These are phyloP conservation scores for Euplexia lucipara DNA, from an alignment of 2,888 invertebrate genomes.

Conservation along the genomic window DNA sequence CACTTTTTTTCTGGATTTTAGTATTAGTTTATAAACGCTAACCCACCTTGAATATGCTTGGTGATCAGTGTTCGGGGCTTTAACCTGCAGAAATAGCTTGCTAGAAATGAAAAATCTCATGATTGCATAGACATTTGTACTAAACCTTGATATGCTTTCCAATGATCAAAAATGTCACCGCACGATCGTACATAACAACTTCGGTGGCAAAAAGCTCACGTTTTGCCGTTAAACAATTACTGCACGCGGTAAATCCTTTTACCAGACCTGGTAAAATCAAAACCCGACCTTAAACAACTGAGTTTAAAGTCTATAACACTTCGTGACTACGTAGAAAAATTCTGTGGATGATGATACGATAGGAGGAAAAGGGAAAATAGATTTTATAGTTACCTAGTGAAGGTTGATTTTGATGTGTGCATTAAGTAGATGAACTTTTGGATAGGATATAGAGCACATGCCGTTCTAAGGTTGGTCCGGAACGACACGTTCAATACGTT, in stretches of 20 bases:
- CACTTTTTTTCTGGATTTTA: too few species aligned
- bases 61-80: too few species aligned
- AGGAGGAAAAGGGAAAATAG: background rate
- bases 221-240: conserved; percentile 64
- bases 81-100: too few species aligned
- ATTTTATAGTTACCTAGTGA: fast-evolving
- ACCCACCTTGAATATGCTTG: too few species aligned
- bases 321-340: background rate
- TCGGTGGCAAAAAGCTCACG: conserved; percentile 67
- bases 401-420: conserved; percentile 21
- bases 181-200: conserved; percentile 49
- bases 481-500: conserved; percentile 58
- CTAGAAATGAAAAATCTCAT: background rate
- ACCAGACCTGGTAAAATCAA: conserved; percentile 17
- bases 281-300: conserved; percentile 6
- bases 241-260: conserved; percentile 53
- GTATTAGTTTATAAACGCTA: too few species aligned
- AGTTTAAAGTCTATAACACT: background rate
- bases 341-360: background rate
- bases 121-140: background rate
- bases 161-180: conserved; percentile 55
- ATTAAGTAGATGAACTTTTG: conserved; percentile 60
- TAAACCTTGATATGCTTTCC: conserved; percentile 29
- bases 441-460: conserved; percentile 73
- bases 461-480: conserved; percentile 66